phyloP scores from a whole-genome alignment of 2,888 invertebrate species.

The Ophion slaviceki region DNA sequence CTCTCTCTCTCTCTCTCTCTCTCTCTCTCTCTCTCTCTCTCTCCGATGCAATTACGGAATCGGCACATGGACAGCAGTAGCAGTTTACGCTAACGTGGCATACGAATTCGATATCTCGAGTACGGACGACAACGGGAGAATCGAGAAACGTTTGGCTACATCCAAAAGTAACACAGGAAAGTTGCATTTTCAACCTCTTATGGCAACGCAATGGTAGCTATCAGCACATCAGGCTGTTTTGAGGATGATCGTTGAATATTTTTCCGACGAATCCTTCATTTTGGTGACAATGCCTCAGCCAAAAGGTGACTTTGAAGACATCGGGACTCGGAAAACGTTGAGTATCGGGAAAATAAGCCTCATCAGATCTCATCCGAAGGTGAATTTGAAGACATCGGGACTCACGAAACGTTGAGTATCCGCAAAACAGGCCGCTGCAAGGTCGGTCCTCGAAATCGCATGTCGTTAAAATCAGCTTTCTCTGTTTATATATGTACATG shows the following conservation, averaged over 20 bases:
- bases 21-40: neutral
- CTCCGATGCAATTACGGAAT: neutral
- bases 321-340: neutral
- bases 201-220: neutral
- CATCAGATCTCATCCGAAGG: neutral
- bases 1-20: constrained; percentile 14
- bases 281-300: neutral
- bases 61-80: constrained; percentile 25
- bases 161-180: neutral
- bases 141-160: constrained; percentile 19
- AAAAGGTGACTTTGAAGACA: neutral
- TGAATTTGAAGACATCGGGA: neutral
- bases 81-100: constrained; percentile 11
- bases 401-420: neutral
- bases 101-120: constrained; percentile 29
- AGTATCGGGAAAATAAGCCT: neutral
- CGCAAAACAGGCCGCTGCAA: neutral
- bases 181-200: neutral
- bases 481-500: neutral
- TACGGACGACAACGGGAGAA: constrained; percentile 44
- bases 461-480: neutral
- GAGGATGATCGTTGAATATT: neutral
- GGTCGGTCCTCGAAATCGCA: neutral
- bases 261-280: neutral
- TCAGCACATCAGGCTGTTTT: neutral